Conservation (phyloP, 2,797 vertebrate genomes). For the Heterohyrax brucei region DNA sequence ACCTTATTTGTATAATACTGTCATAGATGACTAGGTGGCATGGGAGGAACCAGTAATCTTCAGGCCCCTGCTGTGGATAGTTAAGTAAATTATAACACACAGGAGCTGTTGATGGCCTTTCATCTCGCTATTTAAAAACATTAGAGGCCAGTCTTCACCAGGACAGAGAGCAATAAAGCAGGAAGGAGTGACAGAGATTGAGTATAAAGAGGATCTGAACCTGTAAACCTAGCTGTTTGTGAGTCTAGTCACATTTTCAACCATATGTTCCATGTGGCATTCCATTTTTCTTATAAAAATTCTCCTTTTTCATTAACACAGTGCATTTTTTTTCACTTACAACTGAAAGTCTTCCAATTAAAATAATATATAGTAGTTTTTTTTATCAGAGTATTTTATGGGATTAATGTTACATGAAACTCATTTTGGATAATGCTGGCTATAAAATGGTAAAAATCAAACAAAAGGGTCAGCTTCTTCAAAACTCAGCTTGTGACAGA, state of each 20-base stretch:
- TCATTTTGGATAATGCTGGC: background rate
- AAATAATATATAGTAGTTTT: background rate
- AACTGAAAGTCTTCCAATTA: constrained; percentile 8
- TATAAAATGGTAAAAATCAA: background rate
- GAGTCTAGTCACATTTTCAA: background rate
- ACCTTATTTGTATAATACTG: too few species aligned
- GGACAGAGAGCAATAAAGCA: background rate
- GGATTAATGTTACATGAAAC: background rate
- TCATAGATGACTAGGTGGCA: too few species aligned
- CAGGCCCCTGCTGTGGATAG: background rate
- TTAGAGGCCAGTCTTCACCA: background rate
- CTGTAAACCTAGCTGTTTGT: background rate
- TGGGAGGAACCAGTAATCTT: too few species aligned
- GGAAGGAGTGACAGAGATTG: background rate
- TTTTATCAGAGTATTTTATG: background rate
- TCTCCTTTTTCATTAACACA: background rate
- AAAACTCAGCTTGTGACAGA: constrained; percentile 19
- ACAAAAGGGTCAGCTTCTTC: background rate
- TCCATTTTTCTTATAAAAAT: background rate
- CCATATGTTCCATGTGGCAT: background rate
- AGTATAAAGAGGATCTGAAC: background rate
- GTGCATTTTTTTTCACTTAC: background rate
- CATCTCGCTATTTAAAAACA: background rate
- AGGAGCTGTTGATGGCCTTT: background rate
- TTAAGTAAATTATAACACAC: background rate